Evolutionary conservation across 2,113 vertebrate genomes (phyloP).

Genomic region (Tachycineta bicolor): DNA sequence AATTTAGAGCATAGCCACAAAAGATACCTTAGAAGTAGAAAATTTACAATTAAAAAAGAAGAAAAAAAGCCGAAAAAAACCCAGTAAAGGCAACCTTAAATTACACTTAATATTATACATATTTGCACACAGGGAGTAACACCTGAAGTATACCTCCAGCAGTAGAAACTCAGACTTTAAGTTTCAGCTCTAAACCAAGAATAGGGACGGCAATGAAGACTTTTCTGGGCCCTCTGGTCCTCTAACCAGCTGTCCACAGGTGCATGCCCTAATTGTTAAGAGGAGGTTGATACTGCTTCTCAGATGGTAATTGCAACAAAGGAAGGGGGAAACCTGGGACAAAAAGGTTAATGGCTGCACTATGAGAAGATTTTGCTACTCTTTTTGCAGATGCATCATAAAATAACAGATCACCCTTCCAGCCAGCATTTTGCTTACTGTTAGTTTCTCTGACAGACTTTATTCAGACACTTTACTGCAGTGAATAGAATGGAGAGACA

Average conservation of each 20-base stretch:
- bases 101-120: neutral
- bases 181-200: neutral
- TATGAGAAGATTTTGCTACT: neutral
- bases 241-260: neutral
- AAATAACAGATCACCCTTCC: neutral
- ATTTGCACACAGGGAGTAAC: neutral
- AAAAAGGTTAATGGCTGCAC: neutral
- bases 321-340: neutral
- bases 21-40: neutral
- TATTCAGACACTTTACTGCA: neutral
- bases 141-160: neutral
- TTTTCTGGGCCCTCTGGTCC: neutral
- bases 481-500: neutral
- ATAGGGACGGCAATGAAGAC: neutral
- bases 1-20: neutral
- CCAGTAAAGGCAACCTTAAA: neutral
- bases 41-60: neutral
- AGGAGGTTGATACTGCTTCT: neutral
- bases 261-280: neutral
- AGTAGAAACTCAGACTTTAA: neutral
- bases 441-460: neutral
- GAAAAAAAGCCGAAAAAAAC: neutral
- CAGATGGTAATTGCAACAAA: neutral
- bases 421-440: neutral
- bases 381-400: neutral